A percentile compares a stretch with the other conserved stretches of the same genome.
Evolutionary conservation across 2,888 invertebrate genomes (phyloP).

Genomic region (Caenorhabditis wallacei): DNA sequence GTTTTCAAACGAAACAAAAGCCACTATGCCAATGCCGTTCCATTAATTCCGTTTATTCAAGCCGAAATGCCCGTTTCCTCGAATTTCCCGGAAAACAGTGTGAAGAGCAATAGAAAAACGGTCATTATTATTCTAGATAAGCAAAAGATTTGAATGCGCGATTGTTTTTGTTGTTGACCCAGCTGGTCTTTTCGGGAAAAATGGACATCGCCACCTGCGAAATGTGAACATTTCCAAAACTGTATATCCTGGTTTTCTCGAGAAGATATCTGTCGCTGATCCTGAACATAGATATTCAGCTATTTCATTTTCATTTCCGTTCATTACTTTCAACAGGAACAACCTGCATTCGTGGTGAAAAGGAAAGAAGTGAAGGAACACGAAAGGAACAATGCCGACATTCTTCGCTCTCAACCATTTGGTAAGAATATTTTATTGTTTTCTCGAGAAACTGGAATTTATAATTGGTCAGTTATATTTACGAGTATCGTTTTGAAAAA

Average conservation of each 20-base stretch:
- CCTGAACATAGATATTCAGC: conserved; percentile 28
- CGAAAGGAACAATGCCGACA: conserved; percentile 53
- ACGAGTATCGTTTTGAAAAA: conserved; percentile 13
- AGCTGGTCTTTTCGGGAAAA: conserved; percentile 39
- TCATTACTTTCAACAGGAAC: conserved; percentile 50
- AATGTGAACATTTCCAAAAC: conserved; percentile 57
- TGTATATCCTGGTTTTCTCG: conserved; percentile 63
- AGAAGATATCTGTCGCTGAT: conserved; percentile 34
- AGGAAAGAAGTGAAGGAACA: background rate
- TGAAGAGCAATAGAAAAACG: conserved; percentile 45
- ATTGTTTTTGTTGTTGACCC: conserved; percentile 67
- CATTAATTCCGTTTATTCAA: conserved; percentile 29
- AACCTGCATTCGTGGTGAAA: conserved; percentile 5
- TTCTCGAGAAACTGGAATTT: conserved; percentile 38
- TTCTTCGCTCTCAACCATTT: conserved; percentile 60
- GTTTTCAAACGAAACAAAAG: conserved; percentile 42
- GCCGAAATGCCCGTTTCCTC: conserved; percentile 17
- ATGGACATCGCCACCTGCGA: conserved; percentile 60
- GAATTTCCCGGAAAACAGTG: conserved; percentile 47
- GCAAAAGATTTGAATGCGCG: conserved; percentile 60
- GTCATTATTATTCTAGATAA: conserved; percentile 61
- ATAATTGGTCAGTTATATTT: conserved; percentile 22
- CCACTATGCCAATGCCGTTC: conserved; percentile 22
- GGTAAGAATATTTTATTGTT: conserved; percentile 51
- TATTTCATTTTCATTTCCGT: conserved; percentile 32